Evolutionary conservation across 2,113 vertebrate species (phyloP).

Genomic region (Urocynchramus pylzowi): DNA sequence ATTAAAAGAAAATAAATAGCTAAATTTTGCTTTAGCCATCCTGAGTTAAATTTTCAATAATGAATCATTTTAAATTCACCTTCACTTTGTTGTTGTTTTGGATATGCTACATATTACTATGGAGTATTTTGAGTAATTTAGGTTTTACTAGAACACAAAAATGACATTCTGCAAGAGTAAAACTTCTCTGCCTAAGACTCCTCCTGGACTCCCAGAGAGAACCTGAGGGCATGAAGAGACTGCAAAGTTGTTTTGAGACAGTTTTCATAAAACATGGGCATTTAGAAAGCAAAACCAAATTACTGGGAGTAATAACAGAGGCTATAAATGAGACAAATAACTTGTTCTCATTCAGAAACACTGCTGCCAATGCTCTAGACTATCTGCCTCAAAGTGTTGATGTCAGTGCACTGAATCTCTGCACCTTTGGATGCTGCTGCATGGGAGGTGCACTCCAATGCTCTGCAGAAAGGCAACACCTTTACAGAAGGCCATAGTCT

Average conservation of each 20-base stretch:
- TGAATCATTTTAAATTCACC: background rate
- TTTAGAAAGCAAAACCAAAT: slow-evolving; percentile 15
- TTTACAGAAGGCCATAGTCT: background rate
- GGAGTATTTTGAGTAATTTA: background rate
- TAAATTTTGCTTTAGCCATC: background rate
- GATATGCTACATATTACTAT: background rate
- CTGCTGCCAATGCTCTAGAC: background rate
- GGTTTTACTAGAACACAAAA: background rate
- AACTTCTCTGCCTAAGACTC: background rate
- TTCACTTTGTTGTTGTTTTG: background rate
- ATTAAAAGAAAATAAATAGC: background rate
- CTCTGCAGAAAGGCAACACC: background rate
- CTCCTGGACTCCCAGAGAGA: slow-evolving; percentile 9
- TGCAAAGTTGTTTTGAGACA: background rate
- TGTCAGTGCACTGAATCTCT: background rate
- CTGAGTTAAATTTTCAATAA: background rate
- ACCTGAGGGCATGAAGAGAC: background rate
- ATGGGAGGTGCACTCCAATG: background rate
- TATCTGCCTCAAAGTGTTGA: background rate
- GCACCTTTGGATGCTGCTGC: background rate
- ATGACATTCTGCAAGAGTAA: background rate
- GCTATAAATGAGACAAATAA: slow-evolving; percentile 35
- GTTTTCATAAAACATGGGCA: background rate
- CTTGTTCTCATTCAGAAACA: background rate
- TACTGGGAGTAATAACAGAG: slow-evolving; percentile 11